Evolutionary conservation across 2,888 invertebrate species (phyloP).

Genomic region (Drosophila hamatofila): DNA sequence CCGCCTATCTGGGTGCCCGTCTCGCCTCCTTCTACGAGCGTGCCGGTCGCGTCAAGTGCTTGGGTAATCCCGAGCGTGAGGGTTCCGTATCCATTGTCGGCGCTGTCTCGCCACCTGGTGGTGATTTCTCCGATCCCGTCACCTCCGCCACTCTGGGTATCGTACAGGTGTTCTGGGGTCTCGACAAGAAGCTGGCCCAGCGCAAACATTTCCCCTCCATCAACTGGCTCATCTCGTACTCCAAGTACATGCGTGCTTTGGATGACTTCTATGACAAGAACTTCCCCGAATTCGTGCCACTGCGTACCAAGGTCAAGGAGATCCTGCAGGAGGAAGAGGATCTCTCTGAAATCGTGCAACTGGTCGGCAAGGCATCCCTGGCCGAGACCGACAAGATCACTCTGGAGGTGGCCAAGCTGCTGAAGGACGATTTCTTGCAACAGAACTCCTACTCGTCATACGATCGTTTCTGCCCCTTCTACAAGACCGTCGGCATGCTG

Average conservation of each 20-base stretch:
- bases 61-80: constrained; percentile 99
- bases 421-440: constrained; percentile 99
- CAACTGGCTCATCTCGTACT: constrained; percentile 99
- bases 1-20: constrained; percentile 99
- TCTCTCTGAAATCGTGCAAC: constrained; percentile 99
- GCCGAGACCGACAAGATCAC: constrained; percentile 99
- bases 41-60: constrained; percentile 98
- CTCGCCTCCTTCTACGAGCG: constrained; percentile 99
- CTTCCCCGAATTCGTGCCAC: constrained; percentile 97
- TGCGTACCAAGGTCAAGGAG: constrained; percentile 97
- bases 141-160: constrained; percentile 99
- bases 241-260: constrained; percentile 98
- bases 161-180: constrained; percentile 99
- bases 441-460: constrained; percentile 99
- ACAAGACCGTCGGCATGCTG: constrained; percentile 99
- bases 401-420: constrained; percentile 98
- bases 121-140: constrained; percentile 99
- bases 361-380: constrained; percentile 99
- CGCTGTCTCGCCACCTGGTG: constrained; percentile 99
- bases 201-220: constrained; percentile 99
- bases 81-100: constrained; percentile 99
- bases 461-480: constrained; percentile 99
- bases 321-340: constrained; percentile 99
- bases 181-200: constrained; percentile 99
- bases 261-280: constrained; percentile 99